phyloP scores from a whole-genome alignment of 2,888 invertebrate species.

The Tenthredo scrophulariae region DNA sequence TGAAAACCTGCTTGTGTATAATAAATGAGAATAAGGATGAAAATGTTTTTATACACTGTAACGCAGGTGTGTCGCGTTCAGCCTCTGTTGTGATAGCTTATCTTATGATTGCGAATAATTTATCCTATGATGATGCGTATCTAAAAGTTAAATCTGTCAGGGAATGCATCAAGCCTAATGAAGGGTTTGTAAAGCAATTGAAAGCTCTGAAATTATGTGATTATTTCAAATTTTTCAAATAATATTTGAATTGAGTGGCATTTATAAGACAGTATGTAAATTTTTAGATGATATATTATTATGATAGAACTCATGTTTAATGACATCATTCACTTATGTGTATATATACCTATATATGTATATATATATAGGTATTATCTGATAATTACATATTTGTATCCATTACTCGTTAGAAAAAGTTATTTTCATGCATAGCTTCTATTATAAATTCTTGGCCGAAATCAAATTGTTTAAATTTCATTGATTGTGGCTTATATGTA shows the following conservation, averaged over 20 bases:
- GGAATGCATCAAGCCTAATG: constrained; percentile 88
- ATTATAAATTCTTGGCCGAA: constrained; percentile 64
- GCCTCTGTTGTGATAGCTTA: constrained; percentile 90
- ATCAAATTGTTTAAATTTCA: constrained; percentile 68
- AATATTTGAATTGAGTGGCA: not conserved
- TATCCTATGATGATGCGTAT: constrained; percentile 84
- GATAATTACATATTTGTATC: constrained; percentile 41
- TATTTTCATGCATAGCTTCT: constrained; percentile 69
- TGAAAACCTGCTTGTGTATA: constrained; percentile 82
- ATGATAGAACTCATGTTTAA: constrained; percentile 63
- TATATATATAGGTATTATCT: constrained; percentile 40
- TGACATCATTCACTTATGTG: constrained; percentile 69
- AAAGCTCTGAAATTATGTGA: constrained; percentile 69
- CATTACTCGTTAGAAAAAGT: constrained; percentile 41
- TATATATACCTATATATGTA: constrained; percentile 57
- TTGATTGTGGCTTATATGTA: constrained; percentile 65
- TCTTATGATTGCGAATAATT: constrained; percentile 83
- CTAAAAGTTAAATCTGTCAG: constrained; percentile 84
- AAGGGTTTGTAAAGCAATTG: constrained; percentile 88
- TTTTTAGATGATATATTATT: constrained; percentile 47
- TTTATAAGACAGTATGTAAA: not conserved
- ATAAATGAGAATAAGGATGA: constrained; percentile 81
- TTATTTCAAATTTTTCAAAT: not conserved
- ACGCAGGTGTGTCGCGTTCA: constrained; percentile 94
- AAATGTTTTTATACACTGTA: constrained; percentile 91